phyloP scores from a whole-genome alignment of 1,140 invertebrate species.

The Drosophila malerkotliana region DNA sequence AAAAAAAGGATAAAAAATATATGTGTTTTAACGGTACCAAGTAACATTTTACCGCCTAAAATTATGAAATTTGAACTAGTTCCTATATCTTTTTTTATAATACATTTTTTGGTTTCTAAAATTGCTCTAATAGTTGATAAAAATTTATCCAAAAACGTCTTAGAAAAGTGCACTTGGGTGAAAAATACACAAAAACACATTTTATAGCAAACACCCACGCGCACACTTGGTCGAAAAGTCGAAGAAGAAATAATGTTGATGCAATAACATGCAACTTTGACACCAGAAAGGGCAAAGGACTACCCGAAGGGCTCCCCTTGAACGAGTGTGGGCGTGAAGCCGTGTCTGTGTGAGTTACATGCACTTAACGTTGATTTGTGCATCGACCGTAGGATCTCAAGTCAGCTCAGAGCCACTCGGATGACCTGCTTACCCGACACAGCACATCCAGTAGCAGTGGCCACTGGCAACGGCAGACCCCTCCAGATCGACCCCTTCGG shows the following conservation, averaged over 20 bases:
- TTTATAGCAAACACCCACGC: conserved; percentile 22
- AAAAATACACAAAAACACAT: conserved; percentile 11
- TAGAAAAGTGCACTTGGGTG: neutral
- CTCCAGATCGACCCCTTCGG: conserved; percentile 32
- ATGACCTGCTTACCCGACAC: conserved; percentile 20
- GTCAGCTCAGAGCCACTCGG: conserved; percentile 38
- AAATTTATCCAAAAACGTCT: neutral
- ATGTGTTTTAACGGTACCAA: no score
- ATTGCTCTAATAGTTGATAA: neutral
- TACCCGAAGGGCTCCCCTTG: neutral
- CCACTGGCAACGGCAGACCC: neutral
- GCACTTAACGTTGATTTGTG: conserved; percentile 81
- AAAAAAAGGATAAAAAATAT: no score
- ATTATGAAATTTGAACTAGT: neutral
- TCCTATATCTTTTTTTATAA: neutral
- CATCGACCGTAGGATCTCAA: conserved; percentile 50
- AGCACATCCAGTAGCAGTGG: neutral
- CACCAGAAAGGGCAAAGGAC: conserved; percentile 47
- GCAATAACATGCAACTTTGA: conserved; percentile 80
- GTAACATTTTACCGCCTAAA: no score
- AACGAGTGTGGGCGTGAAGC: neutral
- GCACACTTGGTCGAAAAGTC: conserved; percentile 16
- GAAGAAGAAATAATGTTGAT: conserved; percentile 66
- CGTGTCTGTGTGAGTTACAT: conserved; percentile 59
- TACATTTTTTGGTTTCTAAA: neutral